phyloP scores from a whole-genome alignment of 2,113 vertebrate species.

The Lepisosteus osseus region DNA sequence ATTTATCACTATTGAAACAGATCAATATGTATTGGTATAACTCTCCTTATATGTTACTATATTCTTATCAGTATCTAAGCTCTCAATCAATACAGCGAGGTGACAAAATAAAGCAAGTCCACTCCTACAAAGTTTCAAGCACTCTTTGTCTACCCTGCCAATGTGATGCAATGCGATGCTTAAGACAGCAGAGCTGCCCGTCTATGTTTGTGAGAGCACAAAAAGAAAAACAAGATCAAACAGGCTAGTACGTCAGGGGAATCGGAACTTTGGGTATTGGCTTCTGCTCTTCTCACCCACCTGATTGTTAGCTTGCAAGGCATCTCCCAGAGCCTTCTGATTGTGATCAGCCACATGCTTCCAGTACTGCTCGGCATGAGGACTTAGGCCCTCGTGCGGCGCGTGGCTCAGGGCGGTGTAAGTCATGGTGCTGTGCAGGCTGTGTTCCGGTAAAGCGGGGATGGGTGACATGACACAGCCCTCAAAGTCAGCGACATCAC shows the following conservation, averaged over 20 bases:
- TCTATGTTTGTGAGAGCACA: not conserved
- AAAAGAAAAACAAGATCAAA: not conserved
- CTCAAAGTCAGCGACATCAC: slow-evolving; percentile 46
- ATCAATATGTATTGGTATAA: too few relatives aligned
- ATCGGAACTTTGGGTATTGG: too few relatives aligned
- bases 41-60: too few relatives aligned
- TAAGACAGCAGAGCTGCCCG: not conserved
- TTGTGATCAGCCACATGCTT: slow-evolving; percentile 59
- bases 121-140: too few relatives aligned
- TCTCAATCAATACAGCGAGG: too few relatives aligned
- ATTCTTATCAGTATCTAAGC: too few relatives aligned
- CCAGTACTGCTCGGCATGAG: slow-evolving; percentile 58
- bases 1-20: too few relatives aligned
- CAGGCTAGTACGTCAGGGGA: not conserved
- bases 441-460: slow-evolving; percentile 23
- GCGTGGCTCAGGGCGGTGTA: slow-evolving; percentile 19
- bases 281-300: slow-evolving; percentile 45
- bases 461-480: slow-evolving; percentile 56
- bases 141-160: too few relatives aligned
- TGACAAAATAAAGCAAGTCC: too few relatives aligned
- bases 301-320: slow-evolving; percentile 71
- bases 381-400: not conserved
- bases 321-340: slow-evolving; percentile 58
- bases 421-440: slow-evolving; percentile 23
- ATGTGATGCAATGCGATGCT: too few relatives aligned